Evolutionary conservation across 2,888 invertebrate genomes (phyloP), one percentile per base, ranked within the genome.

Genomic region (Cremastobaeus sp.): DNA sequence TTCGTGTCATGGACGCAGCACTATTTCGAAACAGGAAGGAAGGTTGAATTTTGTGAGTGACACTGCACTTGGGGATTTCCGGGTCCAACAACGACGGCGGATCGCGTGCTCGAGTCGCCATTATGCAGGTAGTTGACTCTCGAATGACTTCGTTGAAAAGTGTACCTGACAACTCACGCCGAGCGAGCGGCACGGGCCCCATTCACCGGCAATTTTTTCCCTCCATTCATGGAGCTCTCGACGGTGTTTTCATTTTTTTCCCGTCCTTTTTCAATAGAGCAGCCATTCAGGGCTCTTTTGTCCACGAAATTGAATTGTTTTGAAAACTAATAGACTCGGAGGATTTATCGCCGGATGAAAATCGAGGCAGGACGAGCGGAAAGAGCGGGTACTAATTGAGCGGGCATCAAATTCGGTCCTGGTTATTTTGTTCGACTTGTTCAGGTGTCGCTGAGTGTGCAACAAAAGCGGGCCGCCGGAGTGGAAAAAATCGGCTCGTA

Each of bases 101-200:
- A 62, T 69, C 62, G 68, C 57, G 64, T 50, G 66, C 77, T 68
- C 74, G 70, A 65, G 76, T 65, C 75, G 73, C 77, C 74, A 78
- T 72, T 77, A 79, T 74, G 78, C 80, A 80, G 80, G 80, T 80
- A 79, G 79, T 80, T 80, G 78, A 76, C 80, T 79, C 77, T 74
- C 74, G 74, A 77, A 78, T 80, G 79, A 80, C 80, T 79, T 75
- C 73, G 77, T 78, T 78, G 78, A 80, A 80, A 79, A 79, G 77
- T 76, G 57, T 76, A 72, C 72, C 76, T 69, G 77, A 71, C 72
- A 69, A 76, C 76, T 74, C 74, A 76, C 68, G 76, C 74, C 74
- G 68, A 73, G 73, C 68, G 73, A 78, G 74, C 78, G 80, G 76
- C 80, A 80, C 80, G 77, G 77, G 77, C 77, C 76, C 78, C 80